Conservation (phyloP, 2,888 invertebrate genomes). For the Troides aeacus region DNA sequence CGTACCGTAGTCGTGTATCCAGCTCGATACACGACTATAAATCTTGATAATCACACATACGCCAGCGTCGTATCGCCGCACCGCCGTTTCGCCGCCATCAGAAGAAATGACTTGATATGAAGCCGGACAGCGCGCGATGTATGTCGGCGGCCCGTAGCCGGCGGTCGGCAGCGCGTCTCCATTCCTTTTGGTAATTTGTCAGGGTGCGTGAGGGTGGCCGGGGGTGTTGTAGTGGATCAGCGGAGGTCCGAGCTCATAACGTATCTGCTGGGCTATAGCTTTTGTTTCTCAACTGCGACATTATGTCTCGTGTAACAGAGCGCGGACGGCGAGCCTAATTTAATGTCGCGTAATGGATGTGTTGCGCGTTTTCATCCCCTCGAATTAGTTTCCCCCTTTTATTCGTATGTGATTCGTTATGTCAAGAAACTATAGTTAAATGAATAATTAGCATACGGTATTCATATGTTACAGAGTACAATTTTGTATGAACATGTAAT, state of each 20-base stretch:
- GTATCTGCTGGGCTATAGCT: neutral
- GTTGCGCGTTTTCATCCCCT: no score
- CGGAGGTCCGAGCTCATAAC: neutral
- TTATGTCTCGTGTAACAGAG: neutral
- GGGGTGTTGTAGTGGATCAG: neutral
- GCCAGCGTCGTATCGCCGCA: neutral
- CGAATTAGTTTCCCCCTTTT: no score
- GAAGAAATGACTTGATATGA: neutral
- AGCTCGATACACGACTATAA: neutral
- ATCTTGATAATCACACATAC: neutral
- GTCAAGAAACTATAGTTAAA: no score
- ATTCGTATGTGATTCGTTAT: no score
- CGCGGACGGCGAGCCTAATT: no score
- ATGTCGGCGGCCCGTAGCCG: no score
- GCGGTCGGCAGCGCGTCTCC: neutral
- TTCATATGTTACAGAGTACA: no score
- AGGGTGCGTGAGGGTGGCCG: neutral
- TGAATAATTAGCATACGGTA: no score
- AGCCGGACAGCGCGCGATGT: neutral
- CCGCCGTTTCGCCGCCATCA: neutral
- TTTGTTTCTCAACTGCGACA: neutral
- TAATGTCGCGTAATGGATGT: no score
- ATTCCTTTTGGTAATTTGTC: neutral
- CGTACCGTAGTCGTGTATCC: neutral
- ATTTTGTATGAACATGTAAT: no score